These are phyloP conservation scores for Gastrophysa polygoni DNA, from an alignment of 2,888 invertebrate genomes.

Conservation along the genomic window DNA sequence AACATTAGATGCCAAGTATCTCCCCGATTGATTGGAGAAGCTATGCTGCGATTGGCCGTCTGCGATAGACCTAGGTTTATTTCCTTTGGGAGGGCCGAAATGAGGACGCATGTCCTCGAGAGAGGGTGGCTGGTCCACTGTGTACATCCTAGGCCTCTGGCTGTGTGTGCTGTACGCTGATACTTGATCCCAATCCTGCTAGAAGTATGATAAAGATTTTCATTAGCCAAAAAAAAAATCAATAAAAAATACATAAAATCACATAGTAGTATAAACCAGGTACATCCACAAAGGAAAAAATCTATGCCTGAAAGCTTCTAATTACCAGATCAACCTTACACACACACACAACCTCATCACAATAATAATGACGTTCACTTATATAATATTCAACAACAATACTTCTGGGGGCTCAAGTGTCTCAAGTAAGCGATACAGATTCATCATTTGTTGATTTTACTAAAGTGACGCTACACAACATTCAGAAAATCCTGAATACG, in stretches of 20 bases:
- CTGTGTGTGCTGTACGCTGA: conserved; percentile 91
- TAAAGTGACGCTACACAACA: too few relatives aligned
- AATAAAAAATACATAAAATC: background rate
- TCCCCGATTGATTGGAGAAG: conserved; percentile 81
- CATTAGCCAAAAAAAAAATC: background rate
- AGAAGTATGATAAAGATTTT: conserved; percentile 16
- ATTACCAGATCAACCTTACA: too few relatives aligned
- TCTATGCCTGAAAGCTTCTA: too few relatives aligned
- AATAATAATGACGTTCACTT: too few relatives aligned
- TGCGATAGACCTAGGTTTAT: conserved; percentile 72
- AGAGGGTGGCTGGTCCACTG: conserved; percentile 68
- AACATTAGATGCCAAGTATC: conserved; percentile 70
- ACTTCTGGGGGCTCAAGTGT: too few relatives aligned
- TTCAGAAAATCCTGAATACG: too few relatives aligned
- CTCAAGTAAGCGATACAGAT: too few relatives aligned
- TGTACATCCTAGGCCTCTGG: conserved; percentile 85
- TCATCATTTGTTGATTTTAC: too few relatives aligned
- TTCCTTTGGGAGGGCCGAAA: conserved; percentile 72
- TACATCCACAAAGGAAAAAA: too few relatives aligned
- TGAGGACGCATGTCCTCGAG: conserved; percentile 77
- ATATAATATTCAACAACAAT: too few relatives aligned
- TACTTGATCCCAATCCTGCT: conserved; percentile 82
- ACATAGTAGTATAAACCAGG: background rate
- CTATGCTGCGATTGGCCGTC: conserved; percentile 91
- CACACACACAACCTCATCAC: too few relatives aligned